Base-by-base conservation (phyloP, 2,113 vertebrate genomes). In the Baryphthengus martii region DNA sequence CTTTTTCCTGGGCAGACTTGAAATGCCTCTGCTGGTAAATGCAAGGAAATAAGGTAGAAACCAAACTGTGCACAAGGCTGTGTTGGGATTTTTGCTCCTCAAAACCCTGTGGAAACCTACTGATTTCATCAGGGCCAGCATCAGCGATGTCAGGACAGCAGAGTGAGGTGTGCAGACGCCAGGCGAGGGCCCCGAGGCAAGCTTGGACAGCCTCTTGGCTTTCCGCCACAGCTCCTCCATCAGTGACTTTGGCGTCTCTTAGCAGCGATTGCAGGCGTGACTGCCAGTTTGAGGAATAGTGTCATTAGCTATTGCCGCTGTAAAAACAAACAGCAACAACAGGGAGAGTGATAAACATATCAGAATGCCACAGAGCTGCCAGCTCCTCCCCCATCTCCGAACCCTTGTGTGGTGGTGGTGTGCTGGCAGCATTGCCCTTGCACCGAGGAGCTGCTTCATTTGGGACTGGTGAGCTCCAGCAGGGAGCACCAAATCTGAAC, bases 321-420 rank as follows among this genome's bases (percentile, higher is more conserved):
- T 74, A 89, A 93, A 95, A 95, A 92, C 95, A 97, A 95, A 97
- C 92, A 95, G 79, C 79, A 83, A 88, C 85, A 83, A 88, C 15
- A 0, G 59, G 63, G 55, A 90, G 72, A 50, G 83, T 3, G 65
- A 84, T 70, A 80, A 90, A 93, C 50, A 17, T 63, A 70, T 42
- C 85, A 11, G 59, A 75, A 31, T 71, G 83, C 59, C 4, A 11
- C 59, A 70, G 63, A 76, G 75, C 94, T 62, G 75, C 85, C 29
- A 24, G 68, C 59, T 86, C 83, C 83, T 77, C 71, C 72, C 50
- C 33, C 33, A 1, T 58, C 75, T 68, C 74, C 0, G 0, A 88
- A 78, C 66, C 61, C 50, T 74, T 37, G 21, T 0, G 1, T 1
- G 3, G 35, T 0, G 0, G 73, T 0, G 0, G 35, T 1, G 2